Evolutionary conservation across 2,797 vertebrate species (phyloP), one percentile per base, ranked within the genome.

Genomic region (Ceyx erithaca): DNA sequence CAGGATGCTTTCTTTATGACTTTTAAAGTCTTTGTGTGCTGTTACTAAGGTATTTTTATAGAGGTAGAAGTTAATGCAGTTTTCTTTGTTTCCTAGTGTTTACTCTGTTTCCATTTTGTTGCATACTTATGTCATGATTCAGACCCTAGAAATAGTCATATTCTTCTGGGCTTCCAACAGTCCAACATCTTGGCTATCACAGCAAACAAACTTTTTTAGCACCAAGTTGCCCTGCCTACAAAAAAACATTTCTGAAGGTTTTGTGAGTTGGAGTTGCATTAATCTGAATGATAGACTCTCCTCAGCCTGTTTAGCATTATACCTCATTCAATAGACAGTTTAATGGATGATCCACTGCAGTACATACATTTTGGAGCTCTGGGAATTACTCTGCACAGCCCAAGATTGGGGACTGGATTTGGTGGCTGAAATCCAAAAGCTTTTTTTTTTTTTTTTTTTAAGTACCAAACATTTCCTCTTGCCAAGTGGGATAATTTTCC

Each of bases 331-430:
- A 95, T 66, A 96, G 96, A 97, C 96, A 97, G 96, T 95, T 97
- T 97, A 97, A 97, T 97, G 96, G 95, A 94, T 96, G 95, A 96
- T 97, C 95, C 96, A 88, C 63, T 95, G 48, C 96, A 97, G 95
- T 66, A 75, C 90, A 93, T 92, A 30, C 76, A 90, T 84, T 93
- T 94, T 87, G 96, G 92, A 95, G 90, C 93, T 93, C 89, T 95
- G 96, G 92, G 89, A 96, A 91, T 94, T 95, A 51, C 73, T 94
- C 59, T 72, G 79, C 51, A 70, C 45, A 83, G 88, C 57, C 69
- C 81, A 81, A 92, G 84, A 68, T 40, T 79, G 93, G 91, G 87
- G 91, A 93, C 80, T 93, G 88, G 58, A 93, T 93, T 92, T 92
- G 87, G 83, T 93, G 94, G 93, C 92, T 91, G 82, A 96, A 93